Conservation (phyloP, 2,113 vertebrate genomes). For the Eurypyga helias region DNA sequence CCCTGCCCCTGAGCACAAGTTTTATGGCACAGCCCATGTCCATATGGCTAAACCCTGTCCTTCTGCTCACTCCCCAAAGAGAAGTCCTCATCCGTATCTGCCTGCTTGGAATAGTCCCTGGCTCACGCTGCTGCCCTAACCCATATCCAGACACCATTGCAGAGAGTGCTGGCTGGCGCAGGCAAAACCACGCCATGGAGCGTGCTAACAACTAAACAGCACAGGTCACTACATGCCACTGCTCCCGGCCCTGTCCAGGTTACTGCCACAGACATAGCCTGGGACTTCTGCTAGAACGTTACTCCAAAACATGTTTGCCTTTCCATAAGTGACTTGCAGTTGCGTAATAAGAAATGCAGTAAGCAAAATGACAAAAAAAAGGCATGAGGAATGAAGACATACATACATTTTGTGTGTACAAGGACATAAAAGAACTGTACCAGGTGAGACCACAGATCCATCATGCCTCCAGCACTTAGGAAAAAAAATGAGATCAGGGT, state of each 20-base stretch:
- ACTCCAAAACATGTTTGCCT: not conserved
- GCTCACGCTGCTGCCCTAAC: not conserved
- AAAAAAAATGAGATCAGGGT: not conserved
- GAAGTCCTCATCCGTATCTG: not conserved
- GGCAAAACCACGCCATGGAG: not conserved
- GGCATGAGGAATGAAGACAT: not conserved
- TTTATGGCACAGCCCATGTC: conserved; percentile 35
- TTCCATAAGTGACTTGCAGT: not conserved
- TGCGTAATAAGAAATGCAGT: not conserved
- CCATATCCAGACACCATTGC: not conserved
- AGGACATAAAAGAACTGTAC: not conserved
- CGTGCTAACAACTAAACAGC: not conserved
- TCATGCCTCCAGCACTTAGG: not conserved
- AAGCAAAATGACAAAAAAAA: not conserved
- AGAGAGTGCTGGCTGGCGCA: not conserved
- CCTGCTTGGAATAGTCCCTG: not conserved
- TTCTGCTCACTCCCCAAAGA: conserved; percentile 38
- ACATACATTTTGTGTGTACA: not conserved
- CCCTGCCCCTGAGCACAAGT: conserved; percentile 27
- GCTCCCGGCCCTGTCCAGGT: not conserved
- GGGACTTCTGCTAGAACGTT: not conserved
- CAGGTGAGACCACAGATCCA: not conserved
- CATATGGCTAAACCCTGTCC: conserved; percentile 59
- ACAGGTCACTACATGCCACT: not conserved
- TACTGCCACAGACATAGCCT: not conserved